Percentiles rank a stretch among this genome's conserved stretches.
These are phyloP conservation scores for Neopipo cinnamomea DNA, from an alignment of 2,113 vertebrate species.

Conservation along the genomic window DNA sequence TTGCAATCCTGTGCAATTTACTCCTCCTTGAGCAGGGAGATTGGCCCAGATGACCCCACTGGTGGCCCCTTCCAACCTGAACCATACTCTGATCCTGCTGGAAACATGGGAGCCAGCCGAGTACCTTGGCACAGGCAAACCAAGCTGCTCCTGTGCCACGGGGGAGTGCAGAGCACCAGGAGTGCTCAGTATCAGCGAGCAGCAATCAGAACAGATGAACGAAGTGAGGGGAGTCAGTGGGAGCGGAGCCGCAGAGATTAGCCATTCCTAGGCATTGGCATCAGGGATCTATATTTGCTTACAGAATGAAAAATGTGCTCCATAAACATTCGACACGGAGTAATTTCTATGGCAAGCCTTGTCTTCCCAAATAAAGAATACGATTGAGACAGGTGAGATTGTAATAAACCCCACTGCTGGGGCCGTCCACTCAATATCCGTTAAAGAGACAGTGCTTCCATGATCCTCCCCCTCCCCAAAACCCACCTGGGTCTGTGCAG, in stretches of 20 bases:
- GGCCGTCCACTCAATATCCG: background rate
- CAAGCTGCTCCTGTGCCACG: background rate
- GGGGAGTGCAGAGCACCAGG: background rate
- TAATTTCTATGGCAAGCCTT: slow-evolving; percentile 56
- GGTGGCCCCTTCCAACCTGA: background rate
- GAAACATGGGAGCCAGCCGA: fast-evolving
- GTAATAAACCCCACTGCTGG: background rate
- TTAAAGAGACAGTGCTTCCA: background rate
- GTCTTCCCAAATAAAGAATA: slow-evolving; percentile 56
- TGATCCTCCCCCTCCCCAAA: background rate
- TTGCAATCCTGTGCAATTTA: background rate
- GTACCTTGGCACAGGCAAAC: background rate
- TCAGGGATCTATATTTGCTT: slow-evolving; percentile 74
- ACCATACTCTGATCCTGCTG: background rate
- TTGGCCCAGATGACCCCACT: background rate
- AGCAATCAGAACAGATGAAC: background rate
- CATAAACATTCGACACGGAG: slow-evolving; percentile 64
- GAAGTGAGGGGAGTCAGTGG: background rate
- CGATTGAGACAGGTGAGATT: slow-evolving; percentile 52
- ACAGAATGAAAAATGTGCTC: slow-evolving; percentile 76
- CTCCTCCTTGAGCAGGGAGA: background rate
- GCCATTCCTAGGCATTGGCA: slow-evolving; percentile 15
- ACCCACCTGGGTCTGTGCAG: background rate
- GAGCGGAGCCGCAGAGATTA: background rate
- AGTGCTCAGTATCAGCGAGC: background rate